Evolutionary conservation across 2,113 vertebrate genomes (phyloP), one percentile per base, ranked within the genome.

Genomic region (Cygnus buccinator): DNA sequence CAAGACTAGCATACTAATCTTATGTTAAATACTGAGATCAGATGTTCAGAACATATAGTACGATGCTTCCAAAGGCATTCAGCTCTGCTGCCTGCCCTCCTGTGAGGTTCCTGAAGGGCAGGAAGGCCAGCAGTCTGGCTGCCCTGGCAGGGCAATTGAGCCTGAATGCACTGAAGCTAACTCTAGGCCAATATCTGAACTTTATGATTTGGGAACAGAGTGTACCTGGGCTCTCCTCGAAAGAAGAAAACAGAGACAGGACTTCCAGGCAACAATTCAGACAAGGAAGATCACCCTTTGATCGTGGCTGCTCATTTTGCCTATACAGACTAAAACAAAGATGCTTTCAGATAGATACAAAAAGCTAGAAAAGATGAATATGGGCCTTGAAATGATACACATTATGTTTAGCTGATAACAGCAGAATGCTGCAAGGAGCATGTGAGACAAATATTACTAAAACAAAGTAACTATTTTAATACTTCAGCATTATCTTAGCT

Each of bases 1-100:
- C 87, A 88, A 46, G 86, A 95, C 61, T 72, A 73, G 23, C 31
- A 17, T 50, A 70, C 28, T 63, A 94, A 92, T 48, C 15, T 50
- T 46, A 94, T 26, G 35, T 81, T 93, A 95, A 95, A 96, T 54
- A 96, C 2, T 73, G 90, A 74, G 82, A 84, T 59, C 43, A 39
- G 9, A 39, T 57, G 57, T 57, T 77, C 82, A 93, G 79, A 80
- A 89, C 71, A 23, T 65, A 81, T 92, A 55, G 37, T 22, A 39
- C 11, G 7, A 52, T 15, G 33, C 13, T 66, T 66, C 39, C 23
- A 29, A 55, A 89, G 14, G 39, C 13, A 29, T 61, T 28, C 31
- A 65, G 62, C 17, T 18, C 13, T 75, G 31, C 54, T 84, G 7
- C 6, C 29, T 67, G 50, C 28, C 23, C 39, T 72, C 13, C 28